Base-by-base conservation (phyloP, 1,140 invertebrate species). In the Drosophila miranda region DNA sequence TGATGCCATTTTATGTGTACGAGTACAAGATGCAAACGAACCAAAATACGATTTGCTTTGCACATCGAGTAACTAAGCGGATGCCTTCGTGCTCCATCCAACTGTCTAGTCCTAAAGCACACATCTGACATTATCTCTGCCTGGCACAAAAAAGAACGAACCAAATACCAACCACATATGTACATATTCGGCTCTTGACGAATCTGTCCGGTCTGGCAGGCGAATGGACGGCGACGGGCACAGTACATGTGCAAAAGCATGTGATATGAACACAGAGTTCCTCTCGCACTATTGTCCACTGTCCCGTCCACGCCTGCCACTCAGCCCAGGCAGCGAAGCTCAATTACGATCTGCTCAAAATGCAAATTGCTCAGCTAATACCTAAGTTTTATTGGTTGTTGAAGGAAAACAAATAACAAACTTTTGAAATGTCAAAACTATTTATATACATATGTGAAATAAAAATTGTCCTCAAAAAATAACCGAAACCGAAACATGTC, bases 401-500 rank as follows among this genome's bases (percentile, higher is more conserved):
- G 61, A 64, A 43, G 44, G 6, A 46, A 67, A 59, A 69, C n/a
- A 34, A 30, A 78, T 59, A 61, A 69, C 41, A 49, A 64, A 84
- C 62, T 53, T 58, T 76, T 63, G 43, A 77, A 76, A 67, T 77
- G 75, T 74, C 60, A 53, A 80, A 74, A 77, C 67, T 86, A 86
- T 84, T 84, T 84, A 84, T 84, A 79, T n/a, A n/a, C n/a, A n/a
- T 77, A 84, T 84, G 82, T 84, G 82, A 87, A 84, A 84, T 77
- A 84, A 86, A 86, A 56, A 55, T 49, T 70, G 73, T 84, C 63
- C 60, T 56, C 57, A 45, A 76, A 76, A 63, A 56, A 16, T 19
- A 41, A 56, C 11, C 8, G 41, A 13, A 16, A 19, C 19, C 19
- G 19, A 19, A 19, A 19, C 2, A 19, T 1, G 0, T 2, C 19